Evolutionary conservation across 2,888 invertebrate genomes (phyloP).

Genomic region (Lottia gigantea): DNA sequence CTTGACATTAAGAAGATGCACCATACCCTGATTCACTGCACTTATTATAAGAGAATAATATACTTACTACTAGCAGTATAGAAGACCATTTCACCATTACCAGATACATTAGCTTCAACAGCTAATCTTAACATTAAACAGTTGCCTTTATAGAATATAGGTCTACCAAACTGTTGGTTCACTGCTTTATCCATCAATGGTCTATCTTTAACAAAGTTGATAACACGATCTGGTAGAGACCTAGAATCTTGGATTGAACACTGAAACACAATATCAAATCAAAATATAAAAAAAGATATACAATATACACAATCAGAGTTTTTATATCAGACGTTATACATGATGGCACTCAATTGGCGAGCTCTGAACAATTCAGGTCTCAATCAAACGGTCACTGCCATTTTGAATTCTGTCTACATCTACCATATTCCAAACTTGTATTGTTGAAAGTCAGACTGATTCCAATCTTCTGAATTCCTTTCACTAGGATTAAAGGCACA

Average conservation of each 20-base stretch:
- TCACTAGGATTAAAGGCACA: no score
- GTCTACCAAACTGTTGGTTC: conserved; percentile 42
- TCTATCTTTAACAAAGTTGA: conserved; percentile 35
- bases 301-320: no score
- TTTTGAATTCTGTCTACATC: no score
- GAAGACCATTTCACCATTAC: conserved; percentile 38
- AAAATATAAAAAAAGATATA: background rate
- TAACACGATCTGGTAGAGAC: conserved; percentile 26
- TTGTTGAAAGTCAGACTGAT: no score
- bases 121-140: conserved; percentile 47
- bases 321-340: no score
- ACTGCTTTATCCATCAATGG: conserved; percentile 51
- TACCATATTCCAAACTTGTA: no score
- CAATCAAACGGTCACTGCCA: no score
- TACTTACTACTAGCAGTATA: conserved; percentile 47
- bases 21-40: background rate
- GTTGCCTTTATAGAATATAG: conserved; percentile 49
- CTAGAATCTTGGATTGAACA: conserved; percentile 27
- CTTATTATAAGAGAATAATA: background rate
- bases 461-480: no score
- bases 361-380: no score
- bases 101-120: conserved; percentile 36
- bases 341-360: no score
- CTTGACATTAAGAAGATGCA: no score
- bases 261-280: conserved; percentile 22